phyloP scores from a whole-genome alignment of 2,888 invertebrate species.

The Leptopilina myrica region DNA sequence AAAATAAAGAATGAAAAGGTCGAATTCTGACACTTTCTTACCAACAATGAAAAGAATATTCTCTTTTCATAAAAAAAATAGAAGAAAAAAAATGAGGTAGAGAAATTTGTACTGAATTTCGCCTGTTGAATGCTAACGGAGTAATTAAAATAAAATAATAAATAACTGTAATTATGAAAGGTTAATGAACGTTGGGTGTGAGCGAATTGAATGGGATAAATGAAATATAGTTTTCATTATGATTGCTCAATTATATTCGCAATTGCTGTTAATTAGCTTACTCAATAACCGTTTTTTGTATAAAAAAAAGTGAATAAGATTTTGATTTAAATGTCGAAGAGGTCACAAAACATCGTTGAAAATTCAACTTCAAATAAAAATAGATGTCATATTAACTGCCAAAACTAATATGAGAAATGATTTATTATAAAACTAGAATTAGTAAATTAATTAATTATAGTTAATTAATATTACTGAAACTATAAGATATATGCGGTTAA shows the following conservation, averaged over 20 bases:
- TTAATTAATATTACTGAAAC: slow-evolving; percentile 33
- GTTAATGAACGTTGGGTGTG: slow-evolving; percentile 13
- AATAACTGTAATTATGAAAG: slow-evolving; percentile 29
- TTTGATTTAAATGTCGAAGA: neutral
- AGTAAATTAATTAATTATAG: slow-evolving; percentile 6
- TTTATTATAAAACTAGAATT: neutral
- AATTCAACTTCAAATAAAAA: slow-evolving; percentile 21
- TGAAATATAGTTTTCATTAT: slow-evolving; percentile 25
- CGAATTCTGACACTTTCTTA: too few relatives aligned
- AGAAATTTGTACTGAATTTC: neutral
- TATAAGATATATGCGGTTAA: slow-evolving; percentile 38
- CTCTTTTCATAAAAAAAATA: too few relatives aligned
- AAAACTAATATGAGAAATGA: slow-evolving; percentile 7
- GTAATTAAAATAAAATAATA: slow-evolving; percentile 11
- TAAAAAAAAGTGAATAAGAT: neutral
- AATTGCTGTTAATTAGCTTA: slow-evolving; percentile 30
- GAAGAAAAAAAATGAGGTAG: too few relatives aligned
- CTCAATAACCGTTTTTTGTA: slow-evolving; percentile 23
- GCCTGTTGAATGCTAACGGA: slow-evolving; percentile 19
- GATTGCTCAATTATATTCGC: slow-evolving; percentile 27
- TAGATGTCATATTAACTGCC: slow-evolving; percentile 28
- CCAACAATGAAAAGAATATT: too few relatives aligned
- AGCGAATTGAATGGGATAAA: slow-evolving; percentile 28
- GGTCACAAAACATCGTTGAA: slow-evolving; percentile 16
- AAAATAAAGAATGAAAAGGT: too few relatives aligned